Evolutionary conservation across 2,113 vertebrate species (phyloP), one percentile per base, ranked within the genome.

Genomic region (Oreotrochilus melanogaster): DNA sequence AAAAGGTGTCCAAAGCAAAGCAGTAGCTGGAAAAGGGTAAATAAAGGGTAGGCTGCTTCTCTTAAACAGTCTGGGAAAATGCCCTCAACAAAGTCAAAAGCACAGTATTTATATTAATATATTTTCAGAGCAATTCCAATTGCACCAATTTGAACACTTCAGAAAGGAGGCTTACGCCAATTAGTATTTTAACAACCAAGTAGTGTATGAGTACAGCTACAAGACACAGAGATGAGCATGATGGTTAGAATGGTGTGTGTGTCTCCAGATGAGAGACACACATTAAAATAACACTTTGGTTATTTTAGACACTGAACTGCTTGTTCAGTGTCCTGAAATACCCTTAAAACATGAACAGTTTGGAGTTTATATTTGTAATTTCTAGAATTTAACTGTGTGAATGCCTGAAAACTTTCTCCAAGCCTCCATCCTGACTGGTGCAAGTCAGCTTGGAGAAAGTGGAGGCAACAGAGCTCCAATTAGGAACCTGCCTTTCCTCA

Each of bases 1-100:
- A 79, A 95, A 85, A 86, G 43, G 56, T 91, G 95, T 39, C 73
- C 76, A 84, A 92, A 96, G 95, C 83, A 94, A 95, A 95, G 88
- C 92, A 86, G 95, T 64, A 71, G 75, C 61, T 74, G 66, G 67
- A 56, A 91, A 83, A 86, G 37, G 71, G 62, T 81, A 50, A 82
- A 70, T 71, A 73, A 61, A 83, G 70, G 35, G 56, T 39, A 83
- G 58, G 69, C 80, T 88, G 60, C 74, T 85, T 28, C 33, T 30
- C 76, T 82, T 75, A 65, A 92, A 57, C 45, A 78, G 74, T 28
- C 47, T 37, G 62, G 74, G 64, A 71, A 69, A 81, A 57, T 17
- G 33, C 28, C 27, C 67, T 75, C 35, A 60, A 25, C 22, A 61
- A 71, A 50, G 18, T 11, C 14, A 76, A 37, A 27, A 27, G 15